phyloP scores from a whole-genome alignment of 2,113 vertebrate species.

The Oreochromis aureus region DNA sequence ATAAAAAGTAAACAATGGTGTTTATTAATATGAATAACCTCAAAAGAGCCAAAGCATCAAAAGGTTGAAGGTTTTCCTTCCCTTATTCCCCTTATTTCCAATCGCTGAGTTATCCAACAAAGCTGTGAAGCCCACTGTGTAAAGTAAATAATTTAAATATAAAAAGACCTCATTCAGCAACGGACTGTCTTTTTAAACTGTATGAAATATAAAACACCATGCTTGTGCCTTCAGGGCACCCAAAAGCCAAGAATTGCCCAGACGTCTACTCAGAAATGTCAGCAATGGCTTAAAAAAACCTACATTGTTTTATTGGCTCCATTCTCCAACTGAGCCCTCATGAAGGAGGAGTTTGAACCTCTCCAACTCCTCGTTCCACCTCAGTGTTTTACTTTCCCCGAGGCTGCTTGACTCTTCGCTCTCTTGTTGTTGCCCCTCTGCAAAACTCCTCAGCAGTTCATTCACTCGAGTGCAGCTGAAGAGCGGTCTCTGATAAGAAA shows the following conservation, averaged over 20 bases:
- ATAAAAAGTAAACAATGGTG: background rate
- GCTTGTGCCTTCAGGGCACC: background rate
- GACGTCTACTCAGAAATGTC: background rate
- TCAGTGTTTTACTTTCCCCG: background rate
- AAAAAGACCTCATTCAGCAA: background rate
- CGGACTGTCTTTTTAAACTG: background rate
- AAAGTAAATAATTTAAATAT: background rate
- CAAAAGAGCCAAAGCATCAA: background rate
- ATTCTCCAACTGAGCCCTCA: background rate
- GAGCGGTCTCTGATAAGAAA: background rate
- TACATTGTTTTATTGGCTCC: background rate
- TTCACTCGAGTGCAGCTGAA: conserved; percentile 20
- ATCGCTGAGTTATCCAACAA: background rate
- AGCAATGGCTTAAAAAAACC: background rate
- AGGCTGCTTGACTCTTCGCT: conserved; percentile 9
- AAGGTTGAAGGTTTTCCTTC: background rate
- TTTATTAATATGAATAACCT: background rate
- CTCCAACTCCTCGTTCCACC: conserved; percentile 20
- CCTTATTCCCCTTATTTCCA: background rate
- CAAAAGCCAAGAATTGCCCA: background rate
- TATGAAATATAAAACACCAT: background rate
- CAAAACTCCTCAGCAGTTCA: conserved; percentile 4
- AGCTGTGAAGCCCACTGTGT: background rate
- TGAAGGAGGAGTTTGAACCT: background rate
- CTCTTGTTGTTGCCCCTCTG: background rate